Percentiles rank a stretch among this genome's conserved stretches.
Evolutionary conservation across 2,113 vertebrate species (phyloP).

Genomic region (Chionis minor): DNA sequence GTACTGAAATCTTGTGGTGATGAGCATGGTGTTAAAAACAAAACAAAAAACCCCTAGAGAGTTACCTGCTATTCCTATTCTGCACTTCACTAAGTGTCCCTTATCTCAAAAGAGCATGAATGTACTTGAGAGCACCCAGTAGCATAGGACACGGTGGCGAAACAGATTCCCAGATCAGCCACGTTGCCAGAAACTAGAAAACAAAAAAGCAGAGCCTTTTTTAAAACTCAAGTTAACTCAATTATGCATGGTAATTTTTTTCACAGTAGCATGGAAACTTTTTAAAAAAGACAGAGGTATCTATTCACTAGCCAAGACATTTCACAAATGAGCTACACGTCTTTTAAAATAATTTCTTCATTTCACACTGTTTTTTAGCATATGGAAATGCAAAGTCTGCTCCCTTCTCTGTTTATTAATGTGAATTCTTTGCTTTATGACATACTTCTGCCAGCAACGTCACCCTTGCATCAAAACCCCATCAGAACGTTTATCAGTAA

Average conservation of each 20-base stretch:
- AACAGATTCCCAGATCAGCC: not conserved
- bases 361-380: not conserved
- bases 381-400: not conserved
- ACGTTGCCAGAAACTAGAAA: not conserved
- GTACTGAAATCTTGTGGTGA: not conserved
- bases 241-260: not conserved
- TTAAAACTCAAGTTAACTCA: not conserved
- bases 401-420: not conserved
- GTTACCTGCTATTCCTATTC: no score
- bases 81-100: accelerated
- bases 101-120: not conserved
- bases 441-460: not conserved
- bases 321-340: not conserved
- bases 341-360: not conserved
- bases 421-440: not conserved
- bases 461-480: not conserved
- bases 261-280: not conserved
- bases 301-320: not conserved
- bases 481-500: not conserved
- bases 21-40: not conserved
- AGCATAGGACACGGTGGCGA: not conserved
- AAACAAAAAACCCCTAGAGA: not conserved
- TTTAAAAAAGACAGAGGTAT: not conserved
- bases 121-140: not conserved
- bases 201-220: not conserved